Base-by-base conservation (phyloP, 2,888 invertebrate genomes). In the Lordiphosa andalusiaca region DNA sequence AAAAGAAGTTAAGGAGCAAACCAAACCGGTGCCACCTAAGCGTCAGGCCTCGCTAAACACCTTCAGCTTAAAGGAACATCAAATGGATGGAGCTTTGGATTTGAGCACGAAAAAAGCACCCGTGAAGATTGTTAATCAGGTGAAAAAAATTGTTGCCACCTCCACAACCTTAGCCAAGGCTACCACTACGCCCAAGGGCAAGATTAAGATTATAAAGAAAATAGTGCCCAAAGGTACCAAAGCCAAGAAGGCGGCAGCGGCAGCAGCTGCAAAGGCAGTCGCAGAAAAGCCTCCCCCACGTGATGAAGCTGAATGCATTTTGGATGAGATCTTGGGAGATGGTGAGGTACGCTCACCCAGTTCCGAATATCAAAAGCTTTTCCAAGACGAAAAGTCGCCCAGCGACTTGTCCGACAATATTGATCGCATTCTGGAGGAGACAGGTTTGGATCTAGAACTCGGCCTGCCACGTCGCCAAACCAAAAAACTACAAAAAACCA, bases 361-460 rank as follows among this genome's bases (percentile, higher is more conserved):
- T 21, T 64, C 85, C 3, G 90, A 90, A 19, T 90, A 89, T 67
- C 86, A 87, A 19, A 76, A 87, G 4, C 71, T 90, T 0, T 90
- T 90, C 46, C 83, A 86, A 9, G 88, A 86, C 33, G 89, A 89
- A 55, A 89, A 87, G 60, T 89, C 89, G 0, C 89, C 89, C 2
- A 89, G 89, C 50, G 89, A 89, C 73, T 69, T 89, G 5, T 88
- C 89, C 0, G 89, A 89, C 40, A 88, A 87, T 62, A 87, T 89
- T 40, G 89, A 89, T 53, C 84, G 76, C 3, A 87, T 89, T 9
- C 73, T 88, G 2, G 86, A 86, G 53, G 88, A 88, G 50, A 85
- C 86, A 0, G 88, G 88, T 0, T 71, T 89, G 12, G 80, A 88
- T 69, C 50, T 88, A 16, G 85, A 89, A 55, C 59, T 88, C 10